Conservation (phyloP, 2,113 vertebrate species). For the Camelus dromedarius region DNA sequence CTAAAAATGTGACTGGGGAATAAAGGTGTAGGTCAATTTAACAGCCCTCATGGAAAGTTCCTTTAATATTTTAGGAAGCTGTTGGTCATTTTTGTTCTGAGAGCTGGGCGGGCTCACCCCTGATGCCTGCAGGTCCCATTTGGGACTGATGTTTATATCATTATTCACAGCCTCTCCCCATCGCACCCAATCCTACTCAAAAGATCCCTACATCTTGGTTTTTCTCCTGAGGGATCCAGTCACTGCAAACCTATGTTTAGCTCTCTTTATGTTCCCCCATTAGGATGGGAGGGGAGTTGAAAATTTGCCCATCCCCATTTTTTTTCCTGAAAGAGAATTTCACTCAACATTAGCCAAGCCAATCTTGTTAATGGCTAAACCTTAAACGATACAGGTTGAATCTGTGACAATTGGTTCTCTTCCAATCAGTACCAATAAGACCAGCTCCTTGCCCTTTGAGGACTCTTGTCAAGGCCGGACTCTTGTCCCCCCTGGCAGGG, state of each 20-base stretch:
- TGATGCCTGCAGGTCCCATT: background rate
- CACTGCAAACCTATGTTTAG: background rate
- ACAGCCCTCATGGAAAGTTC: conserved; percentile 64
- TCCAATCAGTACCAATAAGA: background rate
- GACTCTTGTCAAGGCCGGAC: background rate
- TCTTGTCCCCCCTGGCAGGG: background rate
- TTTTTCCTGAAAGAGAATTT: conserved; percentile 37
- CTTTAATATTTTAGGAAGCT: conserved; percentile 64
- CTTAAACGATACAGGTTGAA: background rate
- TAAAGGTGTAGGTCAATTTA: conserved; percentile 53
- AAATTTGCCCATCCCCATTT: background rate
- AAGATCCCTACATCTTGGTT: background rate
- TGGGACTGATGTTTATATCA: background rate
- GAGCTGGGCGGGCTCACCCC: background rate
- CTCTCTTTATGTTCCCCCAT: background rate
- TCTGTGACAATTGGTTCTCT: background rate
- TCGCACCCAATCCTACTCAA: background rate
- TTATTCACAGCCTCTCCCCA: conserved; percentile 7
- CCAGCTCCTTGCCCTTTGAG: background rate
- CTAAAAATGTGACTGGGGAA: conserved; percentile 19
- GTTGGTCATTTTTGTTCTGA: conserved; percentile 55
- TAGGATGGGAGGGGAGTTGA: background rate
- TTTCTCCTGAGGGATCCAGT: background rate
- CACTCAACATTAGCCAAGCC: background rate
- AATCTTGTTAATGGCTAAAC: background rate